Evolutionary conservation across 2,888 invertebrate genomes (phyloP), one percentile per base, ranked within the genome.

Genomic region (Erynnis tages): DNA sequence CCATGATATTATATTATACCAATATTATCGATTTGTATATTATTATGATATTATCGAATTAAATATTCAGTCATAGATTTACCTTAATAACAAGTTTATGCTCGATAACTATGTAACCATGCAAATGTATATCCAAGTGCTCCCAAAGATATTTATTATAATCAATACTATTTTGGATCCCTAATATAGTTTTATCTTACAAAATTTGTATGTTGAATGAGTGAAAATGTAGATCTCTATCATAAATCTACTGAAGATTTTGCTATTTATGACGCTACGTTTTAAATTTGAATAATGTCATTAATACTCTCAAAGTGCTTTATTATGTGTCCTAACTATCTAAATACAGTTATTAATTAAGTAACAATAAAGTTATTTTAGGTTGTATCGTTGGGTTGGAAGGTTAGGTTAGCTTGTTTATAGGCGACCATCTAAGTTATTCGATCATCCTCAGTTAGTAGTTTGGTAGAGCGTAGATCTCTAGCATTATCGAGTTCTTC

Each of bases 121-220:
- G 19, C 14, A 10, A 48, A 38, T 13, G 8, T 46, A 16, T 41
- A 38, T 38, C 48, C 32, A 32, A 40, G 32, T 32, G 44, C 44
- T 49, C 37, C 48, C 49, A 49, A 49, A 49, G 48, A 49, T 50
- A 50, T 50, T 41, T 35, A 27, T 43, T 27, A 45, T 45, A 10
- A 8, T 30, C 8, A 7, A 21, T 35, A 35, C n/a, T 19, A 17
- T 35, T 14, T 34, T 34, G 34, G 4, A 34, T 27, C 27, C 13
- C 11, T 17, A 30, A 14, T 25, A 11, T 27, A 27, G 8, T 46
- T 37, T 37, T 29, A 19, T 27, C 5, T 17, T 29, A 16, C 14
- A 11, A 30, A 11, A 1, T 11, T 32, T 13, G 10, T 17, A 4
- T 35, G 13, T 44, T 10, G 44, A 13, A 44, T 32, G 4, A 30